phyloP scores from a whole-genome alignment of 2,888 invertebrate species.

The Apantesis nais region DNA sequence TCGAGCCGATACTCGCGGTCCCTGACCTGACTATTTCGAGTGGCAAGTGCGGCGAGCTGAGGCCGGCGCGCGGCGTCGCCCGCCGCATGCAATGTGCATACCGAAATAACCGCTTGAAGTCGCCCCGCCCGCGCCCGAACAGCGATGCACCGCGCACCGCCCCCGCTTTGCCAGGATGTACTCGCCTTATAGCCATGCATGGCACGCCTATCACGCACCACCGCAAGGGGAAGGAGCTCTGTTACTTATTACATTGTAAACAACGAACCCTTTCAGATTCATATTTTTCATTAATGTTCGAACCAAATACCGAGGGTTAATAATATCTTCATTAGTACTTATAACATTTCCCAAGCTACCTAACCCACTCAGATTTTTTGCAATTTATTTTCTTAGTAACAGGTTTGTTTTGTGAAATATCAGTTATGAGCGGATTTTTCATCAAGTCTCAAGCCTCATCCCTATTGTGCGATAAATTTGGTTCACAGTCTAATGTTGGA shows the following conservation, averaged over 20 bases:
- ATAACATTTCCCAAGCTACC: background rate
- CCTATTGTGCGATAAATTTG: conserved; percentile 71
- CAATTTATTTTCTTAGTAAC: background rate
- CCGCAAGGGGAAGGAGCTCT: conserved; percentile 62
- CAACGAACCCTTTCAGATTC: conserved; percentile 61
- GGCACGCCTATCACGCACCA: conserved; percentile 68
- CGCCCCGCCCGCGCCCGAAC: conserved; percentile 64
- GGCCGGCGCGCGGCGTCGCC: conserved; percentile 52
- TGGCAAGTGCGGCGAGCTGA: conserved; percentile 80
- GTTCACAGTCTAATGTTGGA: conserved; percentile 70
- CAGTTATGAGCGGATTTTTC: conserved; percentile 18
- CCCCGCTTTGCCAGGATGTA: conserved; percentile 68
- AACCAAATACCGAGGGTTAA: background rate
- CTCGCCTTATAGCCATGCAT: conserved; percentile 67
- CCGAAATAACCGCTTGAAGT: conserved; percentile 81
- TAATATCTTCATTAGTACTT: background rate
- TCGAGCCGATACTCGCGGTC: conserved; percentile 82
- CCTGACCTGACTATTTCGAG: conserved; percentile 86
- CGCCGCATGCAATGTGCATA: conserved; percentile 83
- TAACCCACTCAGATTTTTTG: background rate
- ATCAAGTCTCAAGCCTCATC: conserved; percentile 40
- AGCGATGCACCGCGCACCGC: conserved; percentile 50
- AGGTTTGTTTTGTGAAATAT: conserved; percentile 9
- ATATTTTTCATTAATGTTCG: conserved; percentile 30
- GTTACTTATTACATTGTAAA: conserved; percentile 63